Conservation (phyloP, 2,113 vertebrate genomes). For the Xiphophorus hellerii region DNA sequence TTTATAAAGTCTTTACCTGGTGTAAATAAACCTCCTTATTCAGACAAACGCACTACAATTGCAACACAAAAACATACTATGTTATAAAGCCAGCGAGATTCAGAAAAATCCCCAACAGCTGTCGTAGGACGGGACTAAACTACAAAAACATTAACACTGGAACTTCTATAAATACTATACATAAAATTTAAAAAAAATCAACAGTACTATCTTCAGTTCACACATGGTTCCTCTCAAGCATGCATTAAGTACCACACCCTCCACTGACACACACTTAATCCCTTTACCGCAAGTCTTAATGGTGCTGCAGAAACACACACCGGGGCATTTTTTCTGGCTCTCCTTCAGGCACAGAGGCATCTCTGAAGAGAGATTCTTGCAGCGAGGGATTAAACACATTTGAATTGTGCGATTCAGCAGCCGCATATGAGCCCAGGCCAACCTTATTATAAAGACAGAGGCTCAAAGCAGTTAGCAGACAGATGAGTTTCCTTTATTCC, state of each 20-base stretch:
- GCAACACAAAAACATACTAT: conserved; percentile 52
- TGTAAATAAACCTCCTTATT: conserved; percentile 48
- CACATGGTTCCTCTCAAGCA: conserved; percentile 56
- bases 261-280: conserved; percentile 38
- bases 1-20: conserved; percentile 47
- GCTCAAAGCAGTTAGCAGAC: conserved; percentile 45
- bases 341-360: conserved; percentile 20
- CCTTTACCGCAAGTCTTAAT: conserved; percentile 10
- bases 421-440: conserved; percentile 3
- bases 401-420: conserved; percentile 26
- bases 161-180: conserved; percentile 25
- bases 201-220: conserved; percentile 45
- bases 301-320: conserved; percentile 18
- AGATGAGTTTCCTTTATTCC: conserved; percentile 48
- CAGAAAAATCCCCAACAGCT: conserved; percentile 37
- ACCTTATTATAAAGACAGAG: neutral
- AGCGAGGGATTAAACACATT: conserved; percentile 38
- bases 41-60: conserved; percentile 37
- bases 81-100: conserved; percentile 4
- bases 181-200: conserved; percentile 24
- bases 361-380: conserved; percentile 25
- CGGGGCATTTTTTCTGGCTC: conserved; percentile 12
- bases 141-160: conserved; percentile 31
- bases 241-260: conserved; percentile 57
- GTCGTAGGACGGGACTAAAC: conserved; percentile 9